Evolutionary conservation across 2,113 vertebrate genomes (phyloP).

Genomic region (Pterocles burchelli): DNA sequence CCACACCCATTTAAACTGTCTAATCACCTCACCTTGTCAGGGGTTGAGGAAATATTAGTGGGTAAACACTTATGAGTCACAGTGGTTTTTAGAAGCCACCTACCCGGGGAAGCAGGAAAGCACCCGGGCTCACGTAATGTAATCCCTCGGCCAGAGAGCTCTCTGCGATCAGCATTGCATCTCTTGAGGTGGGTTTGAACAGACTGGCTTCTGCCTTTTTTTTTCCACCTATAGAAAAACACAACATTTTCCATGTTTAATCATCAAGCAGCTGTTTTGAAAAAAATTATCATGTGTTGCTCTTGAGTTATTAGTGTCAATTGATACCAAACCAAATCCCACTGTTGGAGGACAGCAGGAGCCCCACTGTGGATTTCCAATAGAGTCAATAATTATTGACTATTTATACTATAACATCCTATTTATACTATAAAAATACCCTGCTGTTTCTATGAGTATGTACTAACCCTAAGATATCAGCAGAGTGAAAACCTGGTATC

Average conservation of each 20-base stretch:
- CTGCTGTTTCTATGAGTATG: background rate
- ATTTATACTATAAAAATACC: background rate
- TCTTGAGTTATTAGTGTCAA: background rate
- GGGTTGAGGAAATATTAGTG: background rate
- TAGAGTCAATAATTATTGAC: background rate
- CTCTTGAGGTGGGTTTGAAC: background rate
- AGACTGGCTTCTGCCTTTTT: background rate
- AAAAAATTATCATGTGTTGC: background rate
- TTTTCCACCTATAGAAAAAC: fast-evolving
- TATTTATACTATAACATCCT: background rate
- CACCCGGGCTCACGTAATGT: fast-evolving
- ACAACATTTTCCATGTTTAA: background rate
- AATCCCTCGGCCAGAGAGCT: background rate
- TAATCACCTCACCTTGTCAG: background rate
- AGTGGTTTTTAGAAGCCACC: background rate
- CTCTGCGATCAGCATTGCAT: background rate
- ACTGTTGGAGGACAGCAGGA: background rate
- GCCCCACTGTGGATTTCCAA: background rate
- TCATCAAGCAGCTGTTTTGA: background rate
- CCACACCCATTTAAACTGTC: background rate
- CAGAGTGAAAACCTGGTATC: background rate
- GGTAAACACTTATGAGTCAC: slow-evolving; percentile 11
- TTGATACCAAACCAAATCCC: background rate
- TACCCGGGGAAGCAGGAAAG: background rate
- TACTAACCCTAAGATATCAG: background rate